Evolutionary conservation across 2,888 invertebrate species (phyloP).

Genomic region (Carabus problematicus): DNA sequence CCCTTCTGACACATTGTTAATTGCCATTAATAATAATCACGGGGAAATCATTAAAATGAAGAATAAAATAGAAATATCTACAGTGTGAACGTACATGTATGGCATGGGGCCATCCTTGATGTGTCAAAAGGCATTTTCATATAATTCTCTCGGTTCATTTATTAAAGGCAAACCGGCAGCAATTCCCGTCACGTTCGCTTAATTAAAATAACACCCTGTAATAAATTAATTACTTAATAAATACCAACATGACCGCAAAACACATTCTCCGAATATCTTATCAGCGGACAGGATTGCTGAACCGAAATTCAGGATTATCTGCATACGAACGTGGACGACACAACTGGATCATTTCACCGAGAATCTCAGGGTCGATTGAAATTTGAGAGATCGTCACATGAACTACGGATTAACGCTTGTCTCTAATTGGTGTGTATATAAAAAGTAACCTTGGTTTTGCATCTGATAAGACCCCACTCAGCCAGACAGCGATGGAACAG

Average conservation of each 20-base stretch:
- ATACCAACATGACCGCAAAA: slow-evolving; percentile 26
- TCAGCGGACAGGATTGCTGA: slow-evolving; percentile 8
- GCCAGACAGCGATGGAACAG: not conserved
- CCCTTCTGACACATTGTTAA: too few relatives aligned
- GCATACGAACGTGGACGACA: too few relatives aligned
- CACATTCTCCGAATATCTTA: slow-evolving; percentile 18
- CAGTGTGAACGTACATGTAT: too few relatives aligned
- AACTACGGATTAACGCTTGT: slow-evolving; percentile 18
- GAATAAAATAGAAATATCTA: too few relatives aligned
- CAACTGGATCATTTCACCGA: not conserved
- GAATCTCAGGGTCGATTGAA: too few relatives aligned
- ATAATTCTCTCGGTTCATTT: slow-evolving; percentile 29
- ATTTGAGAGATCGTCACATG: slow-evolving; percentile 3
- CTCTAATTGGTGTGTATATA: slow-evolving; percentile 25
- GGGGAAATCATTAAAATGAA: too few relatives aligned
- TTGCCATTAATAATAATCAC: too few relatives aligned
- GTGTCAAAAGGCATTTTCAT: not conserved
- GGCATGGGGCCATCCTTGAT: too few relatives aligned
- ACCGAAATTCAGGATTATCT: slow-evolving; percentile 6
- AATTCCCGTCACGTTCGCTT: slow-evolving; percentile 24
- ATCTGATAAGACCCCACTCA: slow-evolving; percentile 8
- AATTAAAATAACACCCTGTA: slow-evolving; percentile 29
- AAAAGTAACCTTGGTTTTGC: not conserved
- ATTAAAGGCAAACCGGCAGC: slow-evolving; percentile 22
- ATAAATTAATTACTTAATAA: slow-evolving; percentile 33